Base-by-base conservation (phyloP, 2,113 vertebrate genomes). In the Mobula hypostoma region DNA sequence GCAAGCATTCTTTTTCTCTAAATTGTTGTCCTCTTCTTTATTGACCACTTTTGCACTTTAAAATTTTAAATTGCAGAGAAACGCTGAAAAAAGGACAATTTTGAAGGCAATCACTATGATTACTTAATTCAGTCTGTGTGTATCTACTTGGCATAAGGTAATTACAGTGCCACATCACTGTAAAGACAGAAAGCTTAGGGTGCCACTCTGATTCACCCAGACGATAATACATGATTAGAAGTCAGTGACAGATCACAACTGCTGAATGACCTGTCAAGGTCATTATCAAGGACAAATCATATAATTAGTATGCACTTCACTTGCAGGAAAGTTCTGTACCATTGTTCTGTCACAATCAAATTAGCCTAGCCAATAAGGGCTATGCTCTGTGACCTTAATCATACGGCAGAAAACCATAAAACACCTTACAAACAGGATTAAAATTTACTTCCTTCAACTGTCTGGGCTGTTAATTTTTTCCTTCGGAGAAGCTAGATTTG, bases 231-330 rank as follows among this genome's bases (percentile, higher is more conserved):
- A 98, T 98, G 98, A 99, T 98, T 99, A 98, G 97, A 98, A 99
- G 98, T 99, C 98, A 98, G 97, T 98, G 98, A 98, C 98, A 98
- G 98, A 99, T 99, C 98, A 98, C 97, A 97, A 98, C 97, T 97
- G 97, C 97, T 97, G 97, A 98, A 97, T 98, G 98, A 98, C 98
- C 98, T 96, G 97, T 97, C 98, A 98, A 99, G 98, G 98, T 98
- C 98, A 96, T 97, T 96, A 97, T 97, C 98, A 98, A 98, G 98
- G 98, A 97, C 98, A 98, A 97, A 97, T 96, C 95, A 94, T 96
- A 96, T 98, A 98, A 98, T 99, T 99, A 99, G 98, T 97, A 98
- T 98, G 98, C 98, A 97, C 97, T 98, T 98, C 95, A 95, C 97
- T 96, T 97, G 96, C 97, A 97, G 96, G 96, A 96, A 97, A 97